Base-by-base conservation (phyloP, 2,113 vertebrate genomes). In the Sinocyclocheilus anophthalmus region DNA sequence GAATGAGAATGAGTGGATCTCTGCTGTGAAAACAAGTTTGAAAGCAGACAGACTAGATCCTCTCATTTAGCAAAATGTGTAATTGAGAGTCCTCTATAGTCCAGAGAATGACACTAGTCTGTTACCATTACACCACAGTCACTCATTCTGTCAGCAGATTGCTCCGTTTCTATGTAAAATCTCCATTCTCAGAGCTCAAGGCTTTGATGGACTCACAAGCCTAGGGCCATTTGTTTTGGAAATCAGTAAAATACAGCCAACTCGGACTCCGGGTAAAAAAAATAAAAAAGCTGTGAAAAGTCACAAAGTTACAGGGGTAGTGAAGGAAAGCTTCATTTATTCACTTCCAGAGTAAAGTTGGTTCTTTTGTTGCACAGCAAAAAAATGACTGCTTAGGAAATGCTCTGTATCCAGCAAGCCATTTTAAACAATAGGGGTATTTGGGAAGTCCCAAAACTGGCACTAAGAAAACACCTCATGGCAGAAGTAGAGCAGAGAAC, bases 401-500 rank as follows among this genome's bases (percentile, higher is more conserved):
- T 83, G 81, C 26, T 53, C 65, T 72, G 24, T 55, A 72, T 55
- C 65, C 20, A 55, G 65, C 26, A 75, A 84, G 85, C 73, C 57
- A 67, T 85, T 77, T 77, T 76, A 65, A 83, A 77, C 57, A 83
- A 76, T 76, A 78, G 69, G 55, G 72, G 73, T 81, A 73, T 69
- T 80, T 85, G 81, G 81, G 70, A 84, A 81, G 84, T 88, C 86
- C 86, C 84, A 67, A 57, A 90, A 83, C 86, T 78, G 87, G 81
- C 53, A 77, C 82, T 78, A 85, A 88, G 90, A 89, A 88, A 88
- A 90, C 86, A 90, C 73, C 86, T 88, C 67, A 63, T 89, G 90
- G 86, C 90, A 90, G 85, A 91, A 91, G 84, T 91, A 73, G 88
- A 85, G 88, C 90, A 86, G 81, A 88, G 87, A 84, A 90, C 88